Conservation (phyloP, 1,140 invertebrate species). For the Aphaenogaster rudis region DNA sequence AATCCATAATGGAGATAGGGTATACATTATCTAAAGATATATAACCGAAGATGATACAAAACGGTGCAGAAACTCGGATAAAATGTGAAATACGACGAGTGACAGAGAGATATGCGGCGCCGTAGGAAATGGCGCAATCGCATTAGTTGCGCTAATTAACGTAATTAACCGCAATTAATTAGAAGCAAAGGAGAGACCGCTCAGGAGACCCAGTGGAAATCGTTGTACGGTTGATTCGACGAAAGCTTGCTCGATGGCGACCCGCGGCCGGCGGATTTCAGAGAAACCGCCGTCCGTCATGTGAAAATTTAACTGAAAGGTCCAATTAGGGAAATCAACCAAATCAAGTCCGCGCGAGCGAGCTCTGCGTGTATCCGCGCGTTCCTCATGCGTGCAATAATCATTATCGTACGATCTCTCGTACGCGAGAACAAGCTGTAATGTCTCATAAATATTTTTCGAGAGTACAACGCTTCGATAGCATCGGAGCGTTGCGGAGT, state of each 20-base stretch:
- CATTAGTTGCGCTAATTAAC: conserved; percentile 78
- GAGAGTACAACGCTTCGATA: conserved; percentile 5
- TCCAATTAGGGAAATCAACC: conserved; percentile 53
- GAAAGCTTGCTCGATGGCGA: background rate
- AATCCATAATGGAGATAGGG: background rate
- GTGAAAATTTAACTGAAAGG: conserved; percentile 57
- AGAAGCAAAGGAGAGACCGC: conserved; percentile 63
- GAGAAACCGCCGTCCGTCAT: conserved; percentile 16
- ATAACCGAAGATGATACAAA: background rate
- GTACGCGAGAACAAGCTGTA: conserved; percentile 35
- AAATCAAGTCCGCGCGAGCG: conserved; percentile 18
- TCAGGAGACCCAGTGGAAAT: background rate
- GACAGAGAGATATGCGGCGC: conserved; percentile 11
- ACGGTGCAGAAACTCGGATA: background rate
- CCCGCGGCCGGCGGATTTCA: background rate
- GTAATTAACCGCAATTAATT: conserved; percentile 82
- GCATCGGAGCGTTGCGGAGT: conserved; percentile 3
- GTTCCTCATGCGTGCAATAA: conserved; percentile 1
- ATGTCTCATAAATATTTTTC: conserved; percentile 46
- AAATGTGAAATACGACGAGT: conserved; percentile 16
- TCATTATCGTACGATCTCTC: conserved; percentile 44
- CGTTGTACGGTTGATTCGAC: conserved; percentile 14
- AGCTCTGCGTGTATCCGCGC: background rate
- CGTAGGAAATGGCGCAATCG: conserved; percentile 62
- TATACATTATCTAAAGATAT: background rate